Percentiles rank a stretch among this genome's conserved stretches.
Evolutionary conservation across 2,888 invertebrate species (phyloP).

Genomic region (Lasioglossum vierecki): DNA sequence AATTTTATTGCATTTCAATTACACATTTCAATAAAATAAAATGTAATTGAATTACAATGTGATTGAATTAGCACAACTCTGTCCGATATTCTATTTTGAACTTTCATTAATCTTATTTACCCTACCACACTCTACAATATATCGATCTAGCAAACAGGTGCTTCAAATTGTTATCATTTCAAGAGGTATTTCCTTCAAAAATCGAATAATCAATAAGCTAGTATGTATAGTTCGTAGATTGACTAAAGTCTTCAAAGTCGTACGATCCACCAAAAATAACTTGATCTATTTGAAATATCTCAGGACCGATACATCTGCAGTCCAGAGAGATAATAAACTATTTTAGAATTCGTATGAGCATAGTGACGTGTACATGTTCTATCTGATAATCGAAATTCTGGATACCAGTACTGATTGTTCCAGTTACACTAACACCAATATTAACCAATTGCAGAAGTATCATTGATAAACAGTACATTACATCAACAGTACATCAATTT

Average conservation of each 20-base stretch:
- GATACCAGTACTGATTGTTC: neutral
- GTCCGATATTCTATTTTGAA: neutral
- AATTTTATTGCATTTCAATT: too few relatives aligned
- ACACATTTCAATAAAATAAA: too few relatives aligned
- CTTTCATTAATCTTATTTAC: neutral
- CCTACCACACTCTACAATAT: neutral
- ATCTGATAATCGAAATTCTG: conserved; percentile 5
- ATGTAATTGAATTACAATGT: too few relatives aligned
- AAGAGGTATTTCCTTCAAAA: neutral
- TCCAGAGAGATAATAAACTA: conserved; percentile 27
- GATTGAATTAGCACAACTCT: neutral
- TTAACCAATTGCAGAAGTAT: too few relatives aligned
- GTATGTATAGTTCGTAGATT: neutral
- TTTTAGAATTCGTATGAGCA: conserved; percentile 26
- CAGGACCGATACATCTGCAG: neutral
- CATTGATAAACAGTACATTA: too few relatives aligned
- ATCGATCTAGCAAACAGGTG: neutral
- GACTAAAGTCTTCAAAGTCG: neutral
- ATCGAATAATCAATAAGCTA: neutral
- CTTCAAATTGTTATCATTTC: neutral
- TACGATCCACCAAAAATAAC: neutral
- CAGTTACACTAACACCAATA: too few relatives aligned
- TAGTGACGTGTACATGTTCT: neutral
- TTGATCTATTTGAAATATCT: neutral
- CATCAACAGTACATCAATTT: neutral